Conservation (phyloP, 2,797 vertebrate genomes). For the Lagorchestes hirsutus region DNA sequence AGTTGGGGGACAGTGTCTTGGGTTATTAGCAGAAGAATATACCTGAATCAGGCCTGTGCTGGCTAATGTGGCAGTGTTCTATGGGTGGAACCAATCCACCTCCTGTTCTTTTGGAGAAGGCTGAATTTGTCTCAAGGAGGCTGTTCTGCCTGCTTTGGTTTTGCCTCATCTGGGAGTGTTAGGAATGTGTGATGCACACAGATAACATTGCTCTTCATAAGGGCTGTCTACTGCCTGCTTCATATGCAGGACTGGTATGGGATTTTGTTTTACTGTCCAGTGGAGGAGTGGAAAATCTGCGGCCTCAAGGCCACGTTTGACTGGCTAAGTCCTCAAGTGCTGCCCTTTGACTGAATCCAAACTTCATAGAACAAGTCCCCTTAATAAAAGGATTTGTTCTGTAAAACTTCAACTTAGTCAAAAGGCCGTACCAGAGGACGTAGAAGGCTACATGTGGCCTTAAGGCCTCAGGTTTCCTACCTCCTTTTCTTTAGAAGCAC, state of each 20-base stretch:
- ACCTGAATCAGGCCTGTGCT: neutral
- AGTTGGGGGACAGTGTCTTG: constrained; percentile 33
- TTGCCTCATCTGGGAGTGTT: neutral
- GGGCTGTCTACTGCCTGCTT: neutral
- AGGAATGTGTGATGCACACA: constrained; percentile 16
- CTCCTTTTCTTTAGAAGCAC: constrained; percentile 46
- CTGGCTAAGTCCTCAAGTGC: no score
- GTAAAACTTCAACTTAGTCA: no score
- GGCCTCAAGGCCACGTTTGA: no score
- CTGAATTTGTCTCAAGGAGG: neutral
- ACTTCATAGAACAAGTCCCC: no score
- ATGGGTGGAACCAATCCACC: constrained; percentile 35
- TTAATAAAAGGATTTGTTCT: no score
- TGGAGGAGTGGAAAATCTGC: no score
- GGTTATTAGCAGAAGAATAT: constrained; percentile 29
- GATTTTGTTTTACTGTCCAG: constrained; percentile 56
- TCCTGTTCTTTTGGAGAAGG: neutral
- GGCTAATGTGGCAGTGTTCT: neutral
- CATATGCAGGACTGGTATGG: constrained; percentile 37
- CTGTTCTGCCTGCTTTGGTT: constrained; percentile 37
- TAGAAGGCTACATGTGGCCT: no score
- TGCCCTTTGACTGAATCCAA: no score
- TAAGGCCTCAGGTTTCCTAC: no score
- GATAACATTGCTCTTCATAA: constrained; percentile 12
- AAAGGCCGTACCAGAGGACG: no score